A percentile compares a stretch with the other conserved stretches of the same genome.
These are phyloP conservation scores for Chrysogorgia sp. DNA, from an alignment of 92 coral and sea anemone genomes.

Conservation along the genomic window DNA sequence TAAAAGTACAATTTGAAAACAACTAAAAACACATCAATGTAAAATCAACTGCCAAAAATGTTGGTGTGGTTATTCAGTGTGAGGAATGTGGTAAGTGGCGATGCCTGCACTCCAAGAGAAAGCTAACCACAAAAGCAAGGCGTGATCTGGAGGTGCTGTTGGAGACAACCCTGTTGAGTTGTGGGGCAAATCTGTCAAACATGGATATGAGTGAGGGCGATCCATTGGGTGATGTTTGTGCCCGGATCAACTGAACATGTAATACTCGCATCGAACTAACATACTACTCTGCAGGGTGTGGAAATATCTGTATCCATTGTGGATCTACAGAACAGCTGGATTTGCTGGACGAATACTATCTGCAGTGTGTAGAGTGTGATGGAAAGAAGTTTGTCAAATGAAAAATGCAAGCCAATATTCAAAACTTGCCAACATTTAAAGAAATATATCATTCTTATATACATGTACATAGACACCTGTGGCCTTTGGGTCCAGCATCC, in stretches of 20 bases:
- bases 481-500: too few relatives aligned
- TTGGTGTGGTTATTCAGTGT: conserved; percentile 39
- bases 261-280: conserved; percentile 44
- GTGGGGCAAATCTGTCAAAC: conserved; percentile 15
- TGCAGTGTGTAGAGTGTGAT: conserved; percentile 29
- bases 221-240: conserved; percentile 14
- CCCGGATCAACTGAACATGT: conserved; percentile 38
- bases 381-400: too few relatives aligned
- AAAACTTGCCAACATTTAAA: too few relatives aligned
- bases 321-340: conserved; percentile 11
- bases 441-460: too few relatives aligned
- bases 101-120: conserved; percentile 40
- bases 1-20: too few relatives aligned
- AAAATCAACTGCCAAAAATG: conserved; percentile 51
- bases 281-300: conserved; percentile 44
- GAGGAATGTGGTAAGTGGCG: conserved; percentile 51
- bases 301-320: conserved; percentile 25
- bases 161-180: conserved; percentile 35
- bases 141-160: conserved; percentile 29
- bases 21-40: too few relatives aligned
- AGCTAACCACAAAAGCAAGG: not conserved
- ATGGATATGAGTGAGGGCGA: not conserved
- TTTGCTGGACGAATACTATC: conserved; percentile 14
- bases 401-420: too few relatives aligned
- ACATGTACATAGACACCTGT: too few relatives aligned